Percentiles rank a stretch among this genome's conserved stretches.
Conservation (phyloP, 1,140 invertebrate genomes). For the Pentalonia nigronervosa region DNA sequence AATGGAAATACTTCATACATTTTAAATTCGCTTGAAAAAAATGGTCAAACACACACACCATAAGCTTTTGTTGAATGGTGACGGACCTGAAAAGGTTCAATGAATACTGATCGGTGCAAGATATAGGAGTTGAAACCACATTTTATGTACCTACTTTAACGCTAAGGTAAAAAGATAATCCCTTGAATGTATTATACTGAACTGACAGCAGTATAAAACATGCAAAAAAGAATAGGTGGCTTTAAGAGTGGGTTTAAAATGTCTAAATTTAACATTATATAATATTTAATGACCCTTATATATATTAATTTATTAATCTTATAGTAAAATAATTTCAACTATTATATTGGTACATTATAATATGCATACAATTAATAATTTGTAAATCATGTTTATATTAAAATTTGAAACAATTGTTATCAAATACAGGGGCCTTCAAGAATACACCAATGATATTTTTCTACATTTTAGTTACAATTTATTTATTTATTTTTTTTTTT, state of each 20-base stretch:
- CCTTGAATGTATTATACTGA: not conserved
- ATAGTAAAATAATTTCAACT: not conserved
- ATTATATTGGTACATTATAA: not conserved
- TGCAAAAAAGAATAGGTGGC: not conserved
- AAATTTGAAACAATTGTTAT: not conserved
- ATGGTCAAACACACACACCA: not conserved
- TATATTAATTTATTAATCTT: not conserved
- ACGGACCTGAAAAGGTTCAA: not conserved
- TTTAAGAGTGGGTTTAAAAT: not conserved
- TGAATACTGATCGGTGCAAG: not conserved
- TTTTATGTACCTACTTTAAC: not conserved
- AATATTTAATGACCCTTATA: not conserved
- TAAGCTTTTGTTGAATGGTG: constrained; percentile 7
- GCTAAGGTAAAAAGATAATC: not conserved
- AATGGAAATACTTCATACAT: not conserved
- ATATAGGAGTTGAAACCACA: not conserved
- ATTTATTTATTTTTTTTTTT: too few species aligned
- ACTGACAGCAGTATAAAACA: not conserved
- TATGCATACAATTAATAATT: not conserved
- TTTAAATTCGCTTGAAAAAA: not conserved
- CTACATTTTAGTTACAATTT: not conserved
- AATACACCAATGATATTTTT: not conserved
- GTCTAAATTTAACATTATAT: not conserved
- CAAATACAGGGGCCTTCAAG: too few species aligned
- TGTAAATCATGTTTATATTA: not conserved